Evolutionary conservation across 2,888 invertebrate genomes (phyloP), one percentile per base, ranked within the genome.

Genomic region (Neocrepidodera transversa): DNA sequence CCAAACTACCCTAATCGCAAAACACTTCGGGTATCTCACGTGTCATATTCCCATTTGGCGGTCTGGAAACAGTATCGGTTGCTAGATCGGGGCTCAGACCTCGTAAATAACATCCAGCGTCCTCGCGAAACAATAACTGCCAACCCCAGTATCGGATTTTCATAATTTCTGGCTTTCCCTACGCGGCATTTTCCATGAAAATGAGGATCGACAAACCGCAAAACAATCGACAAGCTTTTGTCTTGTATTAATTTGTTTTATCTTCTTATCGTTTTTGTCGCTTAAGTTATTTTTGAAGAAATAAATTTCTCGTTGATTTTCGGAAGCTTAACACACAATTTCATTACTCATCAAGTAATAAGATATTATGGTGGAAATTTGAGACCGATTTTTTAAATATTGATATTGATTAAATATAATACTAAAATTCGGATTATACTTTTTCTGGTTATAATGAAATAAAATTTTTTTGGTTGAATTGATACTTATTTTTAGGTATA

Each of bases 81-180:
- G 38, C 17, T 17, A 2, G 16, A 38, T 38, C 38, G 38, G 17
- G 13, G 13, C 32, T 10, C 38, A 38, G 17, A 38, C 38, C 62
- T 64, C 72, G 66, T 71, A 71, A 72, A 69, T 71, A 70, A 71
- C 67, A 10, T 2, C 2, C 10, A 38, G 38, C 38, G 17, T 45
- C 62, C 65, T 65, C 65, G 62, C 63, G 67, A 70, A 72, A 73
- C 71, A 71, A 71, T 71, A 71, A 70, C 69, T 69, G 72, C 70
- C 72, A 71, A 65, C 69, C 64, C 53, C 71, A 70, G 69, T 74
- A 74, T 74, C 69, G 72, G 71, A 73, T 73, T 73, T 74, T 72
- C 74, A 74, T 74, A 74, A 73, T 71, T 74, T 35, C 35, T n/a
- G 17, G 38, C 38, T 43, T 43, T 43, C 23, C 26, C 43, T 43